A percentile compares a stretch with the other conserved stretches of the same genome.
These are phyloP conservation scores for Pangasianodon gigas DNA, from an alignment of 2,113 vertebrate genomes.

Conservation along the genomic window DNA sequence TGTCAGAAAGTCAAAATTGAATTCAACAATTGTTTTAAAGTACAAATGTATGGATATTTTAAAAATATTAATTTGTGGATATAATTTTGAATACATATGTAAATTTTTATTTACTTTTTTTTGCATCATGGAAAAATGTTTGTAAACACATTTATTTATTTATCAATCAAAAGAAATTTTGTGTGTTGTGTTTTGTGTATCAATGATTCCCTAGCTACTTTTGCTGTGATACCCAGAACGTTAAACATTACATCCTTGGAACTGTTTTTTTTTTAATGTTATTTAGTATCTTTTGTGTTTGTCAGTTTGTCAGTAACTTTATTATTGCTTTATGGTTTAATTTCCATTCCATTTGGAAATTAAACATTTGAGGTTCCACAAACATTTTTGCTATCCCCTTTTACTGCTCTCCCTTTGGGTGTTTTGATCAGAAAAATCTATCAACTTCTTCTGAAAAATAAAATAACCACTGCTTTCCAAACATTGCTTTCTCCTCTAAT, in stretches of 20 bases:
- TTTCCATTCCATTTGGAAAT: not conserved
- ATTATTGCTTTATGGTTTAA: not conserved
- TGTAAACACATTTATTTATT: not conserved
- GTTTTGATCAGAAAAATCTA: conserved; percentile 6
- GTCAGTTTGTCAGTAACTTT: not conserved
- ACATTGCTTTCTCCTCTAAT: conserved; percentile 31
- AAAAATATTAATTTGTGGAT: not conserved
- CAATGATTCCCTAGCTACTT: not conserved
- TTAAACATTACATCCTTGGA: not conserved
- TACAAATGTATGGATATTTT: not conserved
- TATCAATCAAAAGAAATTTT: not conserved
- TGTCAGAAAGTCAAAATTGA: not conserved
- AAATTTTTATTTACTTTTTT: not conserved
- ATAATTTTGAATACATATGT: not conserved
- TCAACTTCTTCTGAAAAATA: conserved; percentile 27
- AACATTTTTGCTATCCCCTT: not conserved
- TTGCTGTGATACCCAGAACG: not conserved
- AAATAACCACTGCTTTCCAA: conserved; percentile 38
- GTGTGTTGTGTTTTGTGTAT: not conserved
- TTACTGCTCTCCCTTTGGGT: not conserved
- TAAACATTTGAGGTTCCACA: not conserved
- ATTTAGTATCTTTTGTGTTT: not conserved
- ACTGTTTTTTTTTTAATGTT: not conserved
- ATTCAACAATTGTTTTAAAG: not conserved
- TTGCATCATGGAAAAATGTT: not conserved